Evolutionary conservation across 1,140 invertebrate species (phyloP), one percentile per base, ranked within the genome.

Genomic region (Helicorthomorpha holstii): DNA sequence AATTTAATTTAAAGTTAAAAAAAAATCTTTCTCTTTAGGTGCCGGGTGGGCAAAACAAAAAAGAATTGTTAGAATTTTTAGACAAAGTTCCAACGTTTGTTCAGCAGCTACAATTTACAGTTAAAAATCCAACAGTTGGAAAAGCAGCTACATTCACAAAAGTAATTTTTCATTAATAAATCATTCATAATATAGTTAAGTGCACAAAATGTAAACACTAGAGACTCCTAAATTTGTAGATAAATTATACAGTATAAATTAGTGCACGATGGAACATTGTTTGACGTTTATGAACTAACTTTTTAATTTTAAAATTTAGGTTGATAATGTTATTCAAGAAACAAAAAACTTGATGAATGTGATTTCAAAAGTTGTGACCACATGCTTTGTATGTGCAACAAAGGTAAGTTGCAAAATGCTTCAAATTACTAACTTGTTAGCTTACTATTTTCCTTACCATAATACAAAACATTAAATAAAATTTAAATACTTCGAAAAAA

Each of bases 111-210:
- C 90, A 95, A 64, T 92, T 95, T 67, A 93, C 91, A 10, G 90
- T 98, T 1, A 98, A 98, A 70, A 91, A 94, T 69, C 89, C 94
- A 25, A 98, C 94, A 3, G 93, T 97, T 34, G 95, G 94, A 22
- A 94, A 97, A 69, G 86, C 92, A n/a, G 94, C 95, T 43, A 98
- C 95, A 2, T 98, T 98, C 66, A 94, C 90, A 44, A 98, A 98
- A 77, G 93, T 71, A 55, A 49, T 41, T 24, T n/a, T n/a, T n/a
- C n/a, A n/a, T n/a, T n/a, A n/a, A n/a, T n/a, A n/a, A n/a, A n/a
- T n/a, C n/a, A n/a, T n/a, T n/a, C n/a, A n/a, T n/a, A n/a, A n/a
- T n/a, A n/a, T n/a, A n/a, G n/a, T n/a, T n/a, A n/a, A n/a, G n/a
- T n/a, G n/a, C n/a, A n/a, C n/a, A n/a, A n/a, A n/a, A n/a, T n/a